Conservation (phyloP, 1,140 invertebrate species). For the Drosophila littoralis region DNA sequence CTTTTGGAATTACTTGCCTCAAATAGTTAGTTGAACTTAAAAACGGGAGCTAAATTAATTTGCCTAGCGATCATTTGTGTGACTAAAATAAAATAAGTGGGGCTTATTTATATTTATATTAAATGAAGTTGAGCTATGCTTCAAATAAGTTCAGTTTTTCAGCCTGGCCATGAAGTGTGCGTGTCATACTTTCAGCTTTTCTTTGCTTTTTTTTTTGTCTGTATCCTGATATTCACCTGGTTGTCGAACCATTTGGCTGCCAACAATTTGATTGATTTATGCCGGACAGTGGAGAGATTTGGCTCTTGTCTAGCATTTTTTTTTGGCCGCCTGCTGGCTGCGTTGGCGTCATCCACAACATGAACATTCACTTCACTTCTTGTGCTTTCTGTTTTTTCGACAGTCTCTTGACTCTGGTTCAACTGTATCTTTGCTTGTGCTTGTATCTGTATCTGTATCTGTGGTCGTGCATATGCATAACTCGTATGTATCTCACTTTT, state of each 20-base stretch:
- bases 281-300: conserved; percentile 8
- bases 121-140: no score
- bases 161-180: no score
- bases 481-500: conserved; percentile 37
- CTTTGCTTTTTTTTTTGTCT: background rate
- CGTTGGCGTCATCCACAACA: conserved; percentile 32
- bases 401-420: conserved; percentile 9
- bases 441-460: conserved; percentile 36
- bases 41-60: background rate
- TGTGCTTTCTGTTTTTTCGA: no score
- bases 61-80: background rate
- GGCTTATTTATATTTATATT: no score
- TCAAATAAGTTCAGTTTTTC: no score
- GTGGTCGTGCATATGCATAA: conserved; percentile 34
- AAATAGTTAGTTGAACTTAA: background rate
- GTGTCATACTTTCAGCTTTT: background rate
- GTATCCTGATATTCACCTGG: background rate
- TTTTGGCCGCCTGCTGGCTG: conserved; percentile 19
- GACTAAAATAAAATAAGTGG: no score
- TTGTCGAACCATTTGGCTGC: background rate
- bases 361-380: conserved; percentile 54
- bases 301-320: background rate
- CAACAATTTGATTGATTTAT: conserved; percentile 34
- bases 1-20: no score
- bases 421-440: conserved; percentile 29